These are phyloP conservation scores for Rhinatrema bivittatum DNA, from an alignment of 2,797 vertebrate genomes.

Conservation along the genomic window DNA sequence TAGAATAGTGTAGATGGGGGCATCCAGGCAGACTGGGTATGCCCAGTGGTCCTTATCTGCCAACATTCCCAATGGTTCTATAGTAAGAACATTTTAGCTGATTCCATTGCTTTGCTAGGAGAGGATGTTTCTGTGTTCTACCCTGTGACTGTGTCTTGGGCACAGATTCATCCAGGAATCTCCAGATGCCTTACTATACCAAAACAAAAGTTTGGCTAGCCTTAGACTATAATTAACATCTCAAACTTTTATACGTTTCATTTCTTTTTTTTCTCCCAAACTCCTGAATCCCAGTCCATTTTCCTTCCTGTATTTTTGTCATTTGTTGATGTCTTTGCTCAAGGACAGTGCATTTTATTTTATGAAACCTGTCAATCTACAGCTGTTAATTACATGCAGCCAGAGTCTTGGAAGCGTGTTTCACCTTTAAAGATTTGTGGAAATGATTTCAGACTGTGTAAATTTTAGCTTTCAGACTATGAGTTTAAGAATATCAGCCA, in stretches of 20 bases:
- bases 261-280: background rate
- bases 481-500: no score
- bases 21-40: no score
- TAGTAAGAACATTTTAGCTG: no score
- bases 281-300: background rate
- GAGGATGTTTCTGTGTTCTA: no score
- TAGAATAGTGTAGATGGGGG: no score
- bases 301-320: background rate
- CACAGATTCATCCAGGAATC: background rate
- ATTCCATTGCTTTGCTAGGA: no score
- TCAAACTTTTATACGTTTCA: no score
- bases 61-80: no score
- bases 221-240: background rate
- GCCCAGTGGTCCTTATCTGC: no score
- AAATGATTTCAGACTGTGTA: background rate
- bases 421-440: background rate
- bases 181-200: background rate
- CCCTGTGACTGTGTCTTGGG: background rate
- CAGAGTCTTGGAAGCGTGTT: background rate
- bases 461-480: no score
- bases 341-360: background rate
- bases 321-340: background rate
- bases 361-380: background rate
- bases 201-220: background rate
- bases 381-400: conserved; percentile 10